Conservation (phyloP, 2,113 vertebrate species). For the Manacus vitellinus region DNA sequence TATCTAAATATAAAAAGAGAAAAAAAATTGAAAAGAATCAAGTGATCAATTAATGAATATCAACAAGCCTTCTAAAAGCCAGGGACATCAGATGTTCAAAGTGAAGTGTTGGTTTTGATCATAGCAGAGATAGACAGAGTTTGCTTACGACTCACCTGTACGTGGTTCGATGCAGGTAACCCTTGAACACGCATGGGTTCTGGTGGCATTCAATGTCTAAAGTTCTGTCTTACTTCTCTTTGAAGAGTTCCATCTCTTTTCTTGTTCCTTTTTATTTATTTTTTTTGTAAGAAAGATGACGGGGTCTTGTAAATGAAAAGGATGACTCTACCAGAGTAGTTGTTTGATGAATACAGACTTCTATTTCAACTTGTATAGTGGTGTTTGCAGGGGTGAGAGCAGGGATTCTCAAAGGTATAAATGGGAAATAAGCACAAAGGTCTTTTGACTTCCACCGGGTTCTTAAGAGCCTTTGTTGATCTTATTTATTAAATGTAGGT, state of each 20-base stretch:
- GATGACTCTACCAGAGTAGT: neutral
- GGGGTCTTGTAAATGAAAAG: neutral
- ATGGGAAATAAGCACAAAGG: neutral
- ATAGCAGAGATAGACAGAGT: neutral
- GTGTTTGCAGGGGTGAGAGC: neutral
- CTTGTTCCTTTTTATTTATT: neutral
- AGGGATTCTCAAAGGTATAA: neutral
- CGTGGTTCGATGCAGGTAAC: neutral
- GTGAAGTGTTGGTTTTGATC: neutral
- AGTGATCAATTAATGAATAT: neutral
- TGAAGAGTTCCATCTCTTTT: neutral
- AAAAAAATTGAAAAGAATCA: neutral
- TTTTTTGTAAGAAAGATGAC: neutral
- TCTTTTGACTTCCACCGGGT: neutral
- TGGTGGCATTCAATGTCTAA: neutral
- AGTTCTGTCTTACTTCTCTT: slow-evolving; percentile 5
- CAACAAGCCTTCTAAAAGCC: neutral
- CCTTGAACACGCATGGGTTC: fast-evolving
- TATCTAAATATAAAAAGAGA: neutral
- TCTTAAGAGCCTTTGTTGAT: neutral
- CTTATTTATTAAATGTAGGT: neutral
- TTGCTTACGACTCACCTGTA: neutral
- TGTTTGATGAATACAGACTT: slow-evolving; percentile 7
- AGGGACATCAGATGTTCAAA: neutral
- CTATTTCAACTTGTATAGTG: neutral